Conservation (phyloP, 2,888 invertebrate species). For the Eulithis prunata region DNA sequence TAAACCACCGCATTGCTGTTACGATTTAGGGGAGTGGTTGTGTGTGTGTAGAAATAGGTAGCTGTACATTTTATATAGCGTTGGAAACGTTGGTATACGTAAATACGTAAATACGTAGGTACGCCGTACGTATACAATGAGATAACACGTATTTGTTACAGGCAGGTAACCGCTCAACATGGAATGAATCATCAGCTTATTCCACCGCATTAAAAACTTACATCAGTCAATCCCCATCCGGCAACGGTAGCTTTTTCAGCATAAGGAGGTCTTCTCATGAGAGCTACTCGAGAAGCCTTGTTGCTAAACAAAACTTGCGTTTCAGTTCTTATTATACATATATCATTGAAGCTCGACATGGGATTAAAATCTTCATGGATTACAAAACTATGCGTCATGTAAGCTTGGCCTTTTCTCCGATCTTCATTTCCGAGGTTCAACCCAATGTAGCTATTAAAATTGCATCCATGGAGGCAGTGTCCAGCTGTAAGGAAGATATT, state of each 20-base stretch:
- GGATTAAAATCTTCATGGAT: constrained; percentile 44
- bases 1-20: no score
- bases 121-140: no score
- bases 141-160: neutral
- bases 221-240: constrained; percentile 31
- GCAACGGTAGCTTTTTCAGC: constrained; percentile 23
- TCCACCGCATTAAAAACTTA: constrained; percentile 11
- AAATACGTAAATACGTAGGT: no score
- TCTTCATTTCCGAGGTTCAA: constrained; percentile 12
- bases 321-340: constrained; percentile 39
- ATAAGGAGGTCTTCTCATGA: constrained; percentile 28
- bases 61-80: no score
- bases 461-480: constrained; percentile 23
- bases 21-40: no score
- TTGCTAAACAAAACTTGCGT: constrained; percentile 33
- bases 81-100: no score
- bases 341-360: constrained; percentile 38
- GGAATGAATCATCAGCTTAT: neutral
- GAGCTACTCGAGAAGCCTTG: constrained; percentile 35
- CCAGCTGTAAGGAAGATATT: constrained; percentile 27
- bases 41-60: no score
- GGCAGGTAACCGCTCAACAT: neutral
- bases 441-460: neutral
- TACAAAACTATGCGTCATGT: constrained; percentile 27
- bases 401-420: constrained; percentile 1